Conservation (phyloP, 2,797 vertebrate species). For the Heterohyrax brucei region DNA sequence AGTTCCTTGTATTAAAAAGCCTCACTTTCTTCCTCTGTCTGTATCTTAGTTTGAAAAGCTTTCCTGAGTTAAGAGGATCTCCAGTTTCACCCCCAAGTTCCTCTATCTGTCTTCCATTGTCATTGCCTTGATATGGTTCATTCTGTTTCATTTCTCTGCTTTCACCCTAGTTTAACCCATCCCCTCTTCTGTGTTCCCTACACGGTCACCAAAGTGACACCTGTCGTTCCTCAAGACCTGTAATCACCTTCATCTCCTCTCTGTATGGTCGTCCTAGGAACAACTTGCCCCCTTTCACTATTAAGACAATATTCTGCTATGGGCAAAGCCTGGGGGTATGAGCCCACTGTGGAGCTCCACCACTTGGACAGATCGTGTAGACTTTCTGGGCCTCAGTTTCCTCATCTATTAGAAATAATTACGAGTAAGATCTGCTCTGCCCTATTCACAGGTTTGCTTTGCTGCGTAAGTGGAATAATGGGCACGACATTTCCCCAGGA, state of each 20-base stretch:
- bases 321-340: not conserved
- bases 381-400: slow-evolving; percentile 18
- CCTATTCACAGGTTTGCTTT: slow-evolving; percentile 17
- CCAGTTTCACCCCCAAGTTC: not conserved
- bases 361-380: not conserved
- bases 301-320: not conserved
- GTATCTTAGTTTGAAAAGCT: not conserved
- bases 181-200: not conserved
- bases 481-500: slow-evolving; percentile 24
- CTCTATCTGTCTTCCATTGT: not conserved
- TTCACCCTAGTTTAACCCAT: slow-evolving; percentile 43
- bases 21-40: not conserved
- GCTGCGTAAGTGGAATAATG: not conserved
- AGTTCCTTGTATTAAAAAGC: not conserved
- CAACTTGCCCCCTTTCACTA: not conserved
- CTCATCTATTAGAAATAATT: not conserved
- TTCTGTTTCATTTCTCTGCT: slow-evolving; percentile 20
- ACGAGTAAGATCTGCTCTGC: not conserved
- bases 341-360: not conserved
- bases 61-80: not conserved
- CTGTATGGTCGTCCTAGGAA: slow-evolving; percentile 26
- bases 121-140: not conserved
- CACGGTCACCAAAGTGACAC: not conserved
- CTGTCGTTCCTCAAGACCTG: not conserved
- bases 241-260: slow-evolving; percentile 40